Conservation (phyloP, 2,113 vertebrate species). For the Oceanites oceanicus region DNA sequence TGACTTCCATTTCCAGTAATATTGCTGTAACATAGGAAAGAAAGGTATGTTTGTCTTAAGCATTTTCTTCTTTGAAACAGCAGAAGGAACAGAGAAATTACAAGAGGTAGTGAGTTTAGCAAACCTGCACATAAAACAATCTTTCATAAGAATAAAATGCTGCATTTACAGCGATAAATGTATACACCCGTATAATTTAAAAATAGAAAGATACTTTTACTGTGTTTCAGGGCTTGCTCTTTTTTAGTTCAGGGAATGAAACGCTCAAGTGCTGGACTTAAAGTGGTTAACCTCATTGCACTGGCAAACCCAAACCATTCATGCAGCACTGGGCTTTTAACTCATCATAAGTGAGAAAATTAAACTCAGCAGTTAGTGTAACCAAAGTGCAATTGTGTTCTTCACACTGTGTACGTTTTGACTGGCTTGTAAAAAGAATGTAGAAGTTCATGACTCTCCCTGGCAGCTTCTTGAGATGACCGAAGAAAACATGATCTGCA, state of each 20-base stretch:
- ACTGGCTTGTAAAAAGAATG: constrained; percentile 68
- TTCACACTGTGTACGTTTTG: constrained; percentile 73
- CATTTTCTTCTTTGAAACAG: constrained; percentile 23
- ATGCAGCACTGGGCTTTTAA: not conserved
- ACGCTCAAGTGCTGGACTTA: not conserved
- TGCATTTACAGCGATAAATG: constrained; percentile 23
- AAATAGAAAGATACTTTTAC: constrained; percentile 14
- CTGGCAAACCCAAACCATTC: not conserved
- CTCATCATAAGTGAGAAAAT: not conserved
- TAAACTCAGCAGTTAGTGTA: not conserved
- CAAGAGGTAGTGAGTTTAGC: constrained; percentile 51
- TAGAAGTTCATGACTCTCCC: constrained; percentile 68
- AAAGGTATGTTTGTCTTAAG: not conserved
- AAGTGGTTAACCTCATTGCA: not conserved
- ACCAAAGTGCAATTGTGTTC: not conserved
- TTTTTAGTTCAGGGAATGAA: constrained; percentile 1
- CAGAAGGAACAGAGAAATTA: not conserved
- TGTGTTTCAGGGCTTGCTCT: not conserved
- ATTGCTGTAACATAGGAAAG: not conserved
- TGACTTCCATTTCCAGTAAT: not conserved
- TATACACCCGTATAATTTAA: not conserved
- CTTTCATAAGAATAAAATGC: constrained; percentile 41
- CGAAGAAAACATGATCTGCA: constrained; percentile 58
- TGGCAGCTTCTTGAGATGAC: constrained; percentile 37
- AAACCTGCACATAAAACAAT: constrained; percentile 44